A percentile compares a stretch with the other conserved stretches of the same genome.
These are phyloP conservation scores for Drosophila kanekoi DNA, from an alignment of 2,888 invertebrate genomes.

Conservation along the genomic window DNA sequence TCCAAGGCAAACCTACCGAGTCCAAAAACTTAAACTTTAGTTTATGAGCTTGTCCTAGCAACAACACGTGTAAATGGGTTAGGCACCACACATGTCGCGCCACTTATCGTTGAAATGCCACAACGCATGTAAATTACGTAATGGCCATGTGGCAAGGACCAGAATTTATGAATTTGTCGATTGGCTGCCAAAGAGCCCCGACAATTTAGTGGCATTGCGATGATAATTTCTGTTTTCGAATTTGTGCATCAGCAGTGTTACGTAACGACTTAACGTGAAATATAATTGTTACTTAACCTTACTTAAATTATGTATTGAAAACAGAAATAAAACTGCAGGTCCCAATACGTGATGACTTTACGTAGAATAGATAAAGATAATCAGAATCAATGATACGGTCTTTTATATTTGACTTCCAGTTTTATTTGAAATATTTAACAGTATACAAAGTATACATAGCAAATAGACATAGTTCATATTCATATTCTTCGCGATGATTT, in stretches of 20 bases:
- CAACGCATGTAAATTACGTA: slow-evolving; percentile 68
- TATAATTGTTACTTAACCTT: neutral
- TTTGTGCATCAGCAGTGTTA: neutral
- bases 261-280: neutral
- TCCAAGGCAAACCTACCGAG: neutral
- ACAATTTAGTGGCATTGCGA: neutral
- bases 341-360: too few relatives aligned
- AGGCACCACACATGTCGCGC: slow-evolving; percentile 7
- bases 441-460: too few relatives aligned
- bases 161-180: slow-evolving; percentile 57
- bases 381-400: too few relatives aligned
- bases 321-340: too few relatives aligned
- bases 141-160: slow-evolving; percentile 29
- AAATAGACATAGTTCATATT: neutral
- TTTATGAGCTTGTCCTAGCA: slow-evolving; percentile 71
- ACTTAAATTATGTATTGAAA: neutral
- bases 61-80: slow-evolving; percentile 51
- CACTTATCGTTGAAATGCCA: slow-evolving; percentile 33
- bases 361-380: too few relatives aligned
- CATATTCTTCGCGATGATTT: slow-evolving; percentile 1
- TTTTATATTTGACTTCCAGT: too few relatives aligned
- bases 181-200: slow-evolving; percentile 17
- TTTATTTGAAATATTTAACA: too few relatives aligned
- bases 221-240: neutral
- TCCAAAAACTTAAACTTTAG: slow-evolving; percentile 49